Evolutionary conservation across 2,113 vertebrate genomes (phyloP).

Genomic region (Rhipidura dahli): DNA sequence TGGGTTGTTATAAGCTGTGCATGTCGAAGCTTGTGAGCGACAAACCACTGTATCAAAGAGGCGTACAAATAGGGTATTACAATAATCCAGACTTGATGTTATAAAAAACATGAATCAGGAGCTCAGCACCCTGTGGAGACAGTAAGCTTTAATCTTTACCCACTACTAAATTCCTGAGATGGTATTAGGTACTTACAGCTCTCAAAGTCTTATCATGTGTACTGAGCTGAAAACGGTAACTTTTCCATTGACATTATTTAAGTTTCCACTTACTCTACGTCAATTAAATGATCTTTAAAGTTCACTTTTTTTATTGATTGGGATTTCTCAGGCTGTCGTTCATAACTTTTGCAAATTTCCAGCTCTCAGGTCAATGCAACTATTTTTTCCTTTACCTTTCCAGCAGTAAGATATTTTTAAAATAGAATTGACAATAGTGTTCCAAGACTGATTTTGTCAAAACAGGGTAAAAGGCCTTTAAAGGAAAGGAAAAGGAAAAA

Average conservation of each 20-base stretch:
- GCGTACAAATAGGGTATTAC: slow-evolving; percentile 65
- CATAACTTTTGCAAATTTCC: slow-evolving; percentile 6
- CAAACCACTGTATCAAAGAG: slow-evolving; percentile 50
- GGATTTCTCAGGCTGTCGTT: slow-evolving; percentile 23
- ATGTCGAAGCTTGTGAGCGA: slow-evolving; percentile 3
- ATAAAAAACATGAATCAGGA: slow-evolving; percentile 59
- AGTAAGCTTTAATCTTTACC: slow-evolving; percentile 72
- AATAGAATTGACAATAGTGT: neutral
- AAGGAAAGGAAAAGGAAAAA: too few species aligned
- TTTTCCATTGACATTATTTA: slow-evolving; percentile 41
- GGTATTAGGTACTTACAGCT: slow-evolving; percentile 58
- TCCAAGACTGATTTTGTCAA: neutral
- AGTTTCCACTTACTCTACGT: slow-evolving; percentile 38
- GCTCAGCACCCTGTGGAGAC: slow-evolving; percentile 66
- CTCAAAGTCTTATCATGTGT: slow-evolving; percentile 38
- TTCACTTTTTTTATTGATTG: slow-evolving; percentile 19
- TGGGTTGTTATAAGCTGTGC: slow-evolving; percentile 32
- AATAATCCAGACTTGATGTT: slow-evolving; percentile 67
- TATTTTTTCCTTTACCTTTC: neutral
- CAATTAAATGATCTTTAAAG: slow-evolving; percentile 46
- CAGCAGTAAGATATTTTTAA: neutral
- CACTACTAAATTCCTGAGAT: slow-evolving; percentile 61
- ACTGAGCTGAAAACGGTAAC: slow-evolving; percentile 41
- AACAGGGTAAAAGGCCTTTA: neutral
- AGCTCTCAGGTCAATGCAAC: neutral